Conservation (phyloP, 2,888 invertebrate species). For the Pediacus dermestoides region DNA sequence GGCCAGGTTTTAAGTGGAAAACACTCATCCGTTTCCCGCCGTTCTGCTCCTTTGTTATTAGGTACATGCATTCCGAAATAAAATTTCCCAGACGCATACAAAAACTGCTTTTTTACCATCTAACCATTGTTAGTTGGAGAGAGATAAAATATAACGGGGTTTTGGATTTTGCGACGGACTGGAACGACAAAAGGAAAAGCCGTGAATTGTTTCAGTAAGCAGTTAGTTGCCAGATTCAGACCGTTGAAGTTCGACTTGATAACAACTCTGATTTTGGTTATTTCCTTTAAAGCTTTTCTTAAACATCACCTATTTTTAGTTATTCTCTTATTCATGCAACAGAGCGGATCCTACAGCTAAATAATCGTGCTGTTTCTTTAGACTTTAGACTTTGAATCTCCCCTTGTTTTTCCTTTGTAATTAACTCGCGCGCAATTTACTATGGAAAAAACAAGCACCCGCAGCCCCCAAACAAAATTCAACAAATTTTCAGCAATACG, state of each 20-base stretch:
- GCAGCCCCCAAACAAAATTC: no score
- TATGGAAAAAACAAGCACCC: no score
- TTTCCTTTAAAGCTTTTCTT: no score
- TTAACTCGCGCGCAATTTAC: no score
- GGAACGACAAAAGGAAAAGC: slow-evolving; percentile 25
- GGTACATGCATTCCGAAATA: slow-evolving; percentile 16
- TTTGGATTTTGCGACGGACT: slow-evolving; percentile 17
- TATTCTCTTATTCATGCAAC: no score
- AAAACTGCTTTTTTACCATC: slow-evolving; percentile 10
- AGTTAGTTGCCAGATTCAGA: slow-evolving; percentile 30
- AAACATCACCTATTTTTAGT: no score
- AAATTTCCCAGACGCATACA: slow-evolving; percentile 22
- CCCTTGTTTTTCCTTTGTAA: no score
- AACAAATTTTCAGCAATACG: no score
- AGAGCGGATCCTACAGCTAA: no score
- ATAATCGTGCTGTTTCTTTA: no score
- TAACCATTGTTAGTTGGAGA: slow-evolving; percentile 11
- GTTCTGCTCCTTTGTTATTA: slow-evolving; percentile 29
- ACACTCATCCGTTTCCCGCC: slow-evolving; percentile 30
- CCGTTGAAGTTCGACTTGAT: slow-evolving; percentile 22
- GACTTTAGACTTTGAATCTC: no score
- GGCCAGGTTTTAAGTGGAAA: slow-evolving; percentile 29
- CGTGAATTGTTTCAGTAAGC: slow-evolving; percentile 33
- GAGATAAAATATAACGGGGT: slow-evolving; percentile 11
- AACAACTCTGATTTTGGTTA: slow-evolving; percentile 5